These are phyloP conservation scores for Neolamprologus devosi DNA, from an alignment of 2,113 vertebrate genomes.

Conservation along the genomic window DNA sequence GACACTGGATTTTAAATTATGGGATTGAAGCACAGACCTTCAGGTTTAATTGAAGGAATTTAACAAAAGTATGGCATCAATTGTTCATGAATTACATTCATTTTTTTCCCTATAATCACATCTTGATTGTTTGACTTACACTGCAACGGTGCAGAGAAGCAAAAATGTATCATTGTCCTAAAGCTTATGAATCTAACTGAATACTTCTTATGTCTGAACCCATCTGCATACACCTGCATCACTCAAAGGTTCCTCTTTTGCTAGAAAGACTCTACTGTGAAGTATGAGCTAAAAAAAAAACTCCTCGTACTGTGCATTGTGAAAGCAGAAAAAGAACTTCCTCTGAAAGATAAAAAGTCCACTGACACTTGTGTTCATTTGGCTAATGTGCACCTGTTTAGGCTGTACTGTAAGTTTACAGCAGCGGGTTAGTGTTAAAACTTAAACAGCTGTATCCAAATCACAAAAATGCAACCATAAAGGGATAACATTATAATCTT, in stretches of 20 bases:
- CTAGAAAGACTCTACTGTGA: background rate
- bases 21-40: background rate
- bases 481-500: background rate
- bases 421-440: background rate
- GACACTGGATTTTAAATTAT: background rate
- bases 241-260: background rate
- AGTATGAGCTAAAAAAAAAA: background rate
- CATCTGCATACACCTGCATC: fast-evolving
- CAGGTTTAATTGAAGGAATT: background rate
- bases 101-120: background rate
- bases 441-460: background rate
- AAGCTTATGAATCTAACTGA: background rate
- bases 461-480: background rate
- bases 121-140: background rate
- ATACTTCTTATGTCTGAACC: background rate
- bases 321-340: background rate
- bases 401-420: background rate
- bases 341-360: background rate
- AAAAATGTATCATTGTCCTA: background rate
- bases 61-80: background rate
- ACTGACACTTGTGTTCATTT: background rate
- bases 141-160: background rate
- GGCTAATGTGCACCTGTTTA: background rate
- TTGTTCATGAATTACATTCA: background rate
- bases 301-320: background rate